Conservation (phyloP, 2,797 vertebrate species). For the Hydrolagus colliei region DNA sequence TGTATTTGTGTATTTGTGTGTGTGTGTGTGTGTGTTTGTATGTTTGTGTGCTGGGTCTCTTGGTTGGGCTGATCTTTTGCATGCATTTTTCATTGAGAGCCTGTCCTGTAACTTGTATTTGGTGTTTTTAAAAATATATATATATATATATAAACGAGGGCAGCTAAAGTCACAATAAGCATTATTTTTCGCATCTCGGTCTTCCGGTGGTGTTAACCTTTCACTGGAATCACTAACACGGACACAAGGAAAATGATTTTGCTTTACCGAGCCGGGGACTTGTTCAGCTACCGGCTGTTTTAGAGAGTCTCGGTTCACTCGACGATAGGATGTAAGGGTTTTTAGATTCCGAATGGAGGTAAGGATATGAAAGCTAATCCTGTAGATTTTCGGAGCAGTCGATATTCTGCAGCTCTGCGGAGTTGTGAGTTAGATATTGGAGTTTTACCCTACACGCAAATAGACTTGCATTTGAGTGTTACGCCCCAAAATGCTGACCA, state of each 20-base stretch:
- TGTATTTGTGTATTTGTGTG: no score
- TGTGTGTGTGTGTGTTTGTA: no score
- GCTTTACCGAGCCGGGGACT: no score
- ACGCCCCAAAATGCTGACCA: no score
- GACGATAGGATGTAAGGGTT: background rate
- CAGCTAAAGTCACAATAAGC: background rate
- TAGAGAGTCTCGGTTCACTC: background rate
- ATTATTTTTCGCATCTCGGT: background rate
- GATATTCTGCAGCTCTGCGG: background rate
- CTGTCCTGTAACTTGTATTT: background rate
- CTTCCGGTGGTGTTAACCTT: background rate
- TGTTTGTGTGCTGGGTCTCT: no score
- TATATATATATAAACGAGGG: background rate
- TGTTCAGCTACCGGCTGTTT: no score
- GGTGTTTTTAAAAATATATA: background rate
- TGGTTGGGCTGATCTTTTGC: conserved; percentile 19
- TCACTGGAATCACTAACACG: background rate
- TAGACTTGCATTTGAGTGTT: background rate
- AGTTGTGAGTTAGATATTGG: background rate
- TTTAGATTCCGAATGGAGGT: conserved; percentile 1
- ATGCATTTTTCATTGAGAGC: conserved; percentile 15
- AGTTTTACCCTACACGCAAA: background rate
- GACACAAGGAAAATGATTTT: background rate
- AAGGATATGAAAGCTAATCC: background rate
- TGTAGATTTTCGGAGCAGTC: background rate